Evolutionary conservation across 2,888 invertebrate species (phyloP).

Genomic region (Mycalesis mineus): DNA sequence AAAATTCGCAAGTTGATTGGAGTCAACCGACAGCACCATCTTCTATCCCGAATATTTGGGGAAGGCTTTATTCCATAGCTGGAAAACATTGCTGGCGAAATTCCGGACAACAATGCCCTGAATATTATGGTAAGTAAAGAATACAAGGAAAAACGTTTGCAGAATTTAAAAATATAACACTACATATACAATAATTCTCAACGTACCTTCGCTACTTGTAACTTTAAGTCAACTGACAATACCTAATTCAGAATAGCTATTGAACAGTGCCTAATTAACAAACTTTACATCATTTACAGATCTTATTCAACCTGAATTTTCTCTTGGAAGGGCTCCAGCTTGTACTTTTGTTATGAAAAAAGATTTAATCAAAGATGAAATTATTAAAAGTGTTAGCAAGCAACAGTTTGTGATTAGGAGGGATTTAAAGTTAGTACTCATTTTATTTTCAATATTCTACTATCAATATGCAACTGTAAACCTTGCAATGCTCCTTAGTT

Average conservation of each 20-base stretch:
- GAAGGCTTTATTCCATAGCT: constrained; percentile 61
- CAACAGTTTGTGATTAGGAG: constrained; percentile 79
- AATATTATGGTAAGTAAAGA: constrained; percentile 58
- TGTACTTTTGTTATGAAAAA: constrained; percentile 74
- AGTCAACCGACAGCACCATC: constrained; percentile 61
- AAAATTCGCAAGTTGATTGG: constrained; percentile 69
- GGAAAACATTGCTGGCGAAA: constrained; percentile 58
- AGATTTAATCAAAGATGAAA: constrained; percentile 59
- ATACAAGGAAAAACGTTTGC: background rate
- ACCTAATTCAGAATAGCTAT: too few species aligned
- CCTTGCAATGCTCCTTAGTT: too few species aligned
- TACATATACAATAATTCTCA: background rate
- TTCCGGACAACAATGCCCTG: constrained; percentile 39
- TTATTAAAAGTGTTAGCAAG: constrained; percentile 79
- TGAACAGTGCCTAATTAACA: background rate
- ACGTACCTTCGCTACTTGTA: constrained; percentile 7
- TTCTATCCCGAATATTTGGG: constrained; percentile 70
- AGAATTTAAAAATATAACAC: background rate
- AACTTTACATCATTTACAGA: constrained; percentile 52
- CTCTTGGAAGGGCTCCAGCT: constrained; percentile 67
- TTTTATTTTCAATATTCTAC: background rate
- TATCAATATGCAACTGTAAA: too few species aligned
- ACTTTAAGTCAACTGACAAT: background rate
- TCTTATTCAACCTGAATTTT: constrained; percentile 72
- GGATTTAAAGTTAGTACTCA: constrained; percentile 60